Conservation (phyloP, 2,888 invertebrate genomes). For the Heterodera filipjevi region DNA sequence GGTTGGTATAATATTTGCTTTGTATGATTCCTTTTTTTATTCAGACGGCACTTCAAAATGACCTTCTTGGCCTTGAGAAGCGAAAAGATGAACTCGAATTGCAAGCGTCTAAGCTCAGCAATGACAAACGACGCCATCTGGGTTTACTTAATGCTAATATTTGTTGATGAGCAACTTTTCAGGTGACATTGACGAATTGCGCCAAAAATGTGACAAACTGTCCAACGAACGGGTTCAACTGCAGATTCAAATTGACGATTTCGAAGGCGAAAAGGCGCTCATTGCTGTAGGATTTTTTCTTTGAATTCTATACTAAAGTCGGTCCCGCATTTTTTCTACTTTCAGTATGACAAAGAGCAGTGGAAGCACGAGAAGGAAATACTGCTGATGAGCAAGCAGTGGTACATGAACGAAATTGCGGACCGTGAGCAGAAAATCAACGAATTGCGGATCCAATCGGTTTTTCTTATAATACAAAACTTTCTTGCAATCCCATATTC, state of each 20-base stretch:
- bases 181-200: slow-evolving; percentile 36
- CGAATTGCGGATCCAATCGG: slow-evolving; percentile 45
- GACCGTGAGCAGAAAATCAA: slow-evolving; percentile 51
- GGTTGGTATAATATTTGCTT: no score
- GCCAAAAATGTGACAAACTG: slow-evolving; percentile 17
- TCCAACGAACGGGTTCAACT: slow-evolving; percentile 20
- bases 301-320: not conserved
- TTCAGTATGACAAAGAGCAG: slow-evolving; percentile 41
- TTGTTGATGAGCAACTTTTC: not conserved
- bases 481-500: no score
- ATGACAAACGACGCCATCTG: slow-evolving; percentile 44
- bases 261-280: slow-evolving; percentile 34
- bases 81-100: slow-evolving; percentile 49
- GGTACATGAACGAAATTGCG: slow-evolving; percentile 51
- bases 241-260: slow-evolving; percentile 40
- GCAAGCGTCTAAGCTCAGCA: slow-evolving; percentile 36
- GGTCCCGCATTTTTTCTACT: no score
- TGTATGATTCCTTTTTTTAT: not conserved
- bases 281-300: slow-evolving; percentile 29
- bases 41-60: slow-evolving; percentile 30
- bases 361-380: slow-evolving; percentile 45
- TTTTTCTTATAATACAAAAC: not conserved
- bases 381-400: slow-evolving; percentile 41
- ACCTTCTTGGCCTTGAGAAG: slow-evolving; percentile 33
- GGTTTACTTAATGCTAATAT: slow-evolving; percentile 14